A percentile compares a stretch with the other conserved stretches of the same genome.
Evolutionary conservation across 2,888 invertebrate genomes (phyloP).

Genomic region (Pammene fasciana): DNA sequence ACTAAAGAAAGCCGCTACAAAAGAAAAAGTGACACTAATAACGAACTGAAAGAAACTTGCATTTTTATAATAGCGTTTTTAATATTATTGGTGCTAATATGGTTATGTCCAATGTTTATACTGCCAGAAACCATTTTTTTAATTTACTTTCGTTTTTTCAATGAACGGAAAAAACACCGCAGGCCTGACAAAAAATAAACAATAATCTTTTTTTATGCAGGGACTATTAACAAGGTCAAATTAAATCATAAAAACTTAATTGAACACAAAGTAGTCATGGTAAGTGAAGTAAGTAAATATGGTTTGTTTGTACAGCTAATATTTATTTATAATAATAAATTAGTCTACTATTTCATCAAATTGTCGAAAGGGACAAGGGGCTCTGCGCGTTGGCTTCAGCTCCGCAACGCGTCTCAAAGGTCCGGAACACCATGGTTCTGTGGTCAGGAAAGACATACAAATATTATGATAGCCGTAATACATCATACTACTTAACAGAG

Average conservation of each 20-base stretch:
- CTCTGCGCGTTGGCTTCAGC: too few relatives aligned
- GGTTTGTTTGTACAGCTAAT: too few relatives aligned
- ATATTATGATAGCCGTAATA: too few relatives aligned
- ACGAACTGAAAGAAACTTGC: conserved; percentile 26
- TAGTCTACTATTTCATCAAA: too few relatives aligned
- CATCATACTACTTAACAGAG: too few relatives aligned
- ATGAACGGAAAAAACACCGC: not conserved
- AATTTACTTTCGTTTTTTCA: conserved; percentile 18
- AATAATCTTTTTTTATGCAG: not conserved
- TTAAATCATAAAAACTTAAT: not conserved
- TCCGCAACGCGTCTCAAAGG: too few relatives aligned
- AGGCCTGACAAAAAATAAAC: not conserved
- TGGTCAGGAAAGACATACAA: too few relatives aligned
- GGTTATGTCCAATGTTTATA: conserved; percentile 5
- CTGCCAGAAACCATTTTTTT: conserved; percentile 2
- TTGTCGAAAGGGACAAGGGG: too few relatives aligned
- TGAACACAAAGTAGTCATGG: not conserved
- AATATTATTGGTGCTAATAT: conserved; percentile 1
- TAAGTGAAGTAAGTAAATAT: not conserved
- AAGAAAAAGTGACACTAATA: conserved; percentile 40
- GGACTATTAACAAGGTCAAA: not conserved
- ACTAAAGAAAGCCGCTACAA: conserved; percentile 33
- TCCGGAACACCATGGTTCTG: too few relatives aligned
- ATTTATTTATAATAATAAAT: too few relatives aligned
- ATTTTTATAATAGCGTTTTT: conserved; percentile 15